Evolutionary conservation across 2,113 vertebrate genomes (phyloP).

Genomic region (Sylvilagus bachmani): DNA sequence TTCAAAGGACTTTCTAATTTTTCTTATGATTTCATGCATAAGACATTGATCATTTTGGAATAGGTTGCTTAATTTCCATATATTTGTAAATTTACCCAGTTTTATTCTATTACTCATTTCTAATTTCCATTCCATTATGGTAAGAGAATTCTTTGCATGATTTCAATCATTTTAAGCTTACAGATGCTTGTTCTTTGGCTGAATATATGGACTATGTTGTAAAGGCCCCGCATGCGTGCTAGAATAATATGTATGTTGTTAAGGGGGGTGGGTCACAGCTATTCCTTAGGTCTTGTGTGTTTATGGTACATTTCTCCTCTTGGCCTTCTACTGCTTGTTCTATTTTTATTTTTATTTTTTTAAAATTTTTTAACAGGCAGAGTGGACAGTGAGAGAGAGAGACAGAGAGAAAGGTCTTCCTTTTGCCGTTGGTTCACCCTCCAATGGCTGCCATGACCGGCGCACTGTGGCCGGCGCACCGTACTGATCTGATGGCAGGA

Average conservation of each 20-base stretch:
- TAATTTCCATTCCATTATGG: background rate
- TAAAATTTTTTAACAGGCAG: too few relatives aligned
- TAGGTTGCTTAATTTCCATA: background rate
- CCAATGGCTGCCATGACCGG: too few relatives aligned
- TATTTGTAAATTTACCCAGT: background rate
- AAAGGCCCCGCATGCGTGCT: background rate
- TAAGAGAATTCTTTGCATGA: background rate
- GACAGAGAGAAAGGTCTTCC: too few relatives aligned
- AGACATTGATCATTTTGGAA: background rate
- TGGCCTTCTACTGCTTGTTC: background rate
- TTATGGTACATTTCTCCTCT: background rate
- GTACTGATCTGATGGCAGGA: too few relatives aligned
- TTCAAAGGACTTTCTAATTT: background rate
- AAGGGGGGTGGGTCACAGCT: background rate
- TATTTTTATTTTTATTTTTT: too few relatives aligned
- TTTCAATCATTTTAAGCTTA: background rate
- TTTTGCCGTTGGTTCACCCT: too few relatives aligned
- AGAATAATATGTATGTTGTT: background rate
- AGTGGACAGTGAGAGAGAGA: too few relatives aligned
- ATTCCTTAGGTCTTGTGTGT: background rate
- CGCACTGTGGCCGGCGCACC: too few relatives aligned
- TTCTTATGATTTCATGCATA: background rate
- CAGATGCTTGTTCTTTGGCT: background rate
- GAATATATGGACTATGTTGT: background rate
- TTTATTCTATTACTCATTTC: background rate